Conservation (phyloP, 2,113 vertebrate genomes). For the Hippolais icterina region DNA sequence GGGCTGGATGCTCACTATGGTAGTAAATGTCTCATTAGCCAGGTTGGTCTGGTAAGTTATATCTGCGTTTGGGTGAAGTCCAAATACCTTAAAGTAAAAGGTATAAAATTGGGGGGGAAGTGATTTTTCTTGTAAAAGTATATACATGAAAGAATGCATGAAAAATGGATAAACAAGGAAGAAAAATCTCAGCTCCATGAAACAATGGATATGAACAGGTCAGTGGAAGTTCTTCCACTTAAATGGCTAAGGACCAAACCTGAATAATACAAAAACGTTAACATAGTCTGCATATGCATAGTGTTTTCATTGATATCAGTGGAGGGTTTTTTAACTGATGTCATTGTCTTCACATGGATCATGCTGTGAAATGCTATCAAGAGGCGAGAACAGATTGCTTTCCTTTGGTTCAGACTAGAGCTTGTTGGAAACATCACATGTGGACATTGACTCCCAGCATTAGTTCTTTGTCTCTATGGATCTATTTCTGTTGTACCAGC, state of each 20-base stretch:
- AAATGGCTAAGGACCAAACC: neutral
- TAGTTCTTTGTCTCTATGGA: neutral
- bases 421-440: neutral
- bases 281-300: neutral
- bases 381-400: neutral
- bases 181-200: neutral
- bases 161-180: neutral
- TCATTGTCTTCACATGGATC: neutral
- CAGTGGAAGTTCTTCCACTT: neutral
- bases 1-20: slow-evolving; percentile 84
- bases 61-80: slow-evolving; percentile 84
- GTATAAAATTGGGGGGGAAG: rapidly evolving
- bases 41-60: slow-evolving; percentile 86
- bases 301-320: neutral
- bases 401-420: neutral
- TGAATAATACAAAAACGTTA: neutral
- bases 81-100: slow-evolving; percentile 78
- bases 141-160: neutral
- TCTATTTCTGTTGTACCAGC: neutral
- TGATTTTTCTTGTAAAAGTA: neutral
- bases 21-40: slow-evolving; percentile 81
- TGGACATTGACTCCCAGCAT: neutral
- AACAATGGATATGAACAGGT: neutral
- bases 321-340: neutral
- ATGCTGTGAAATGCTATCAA: neutral